These are phyloP conservation scores for Tylochromis polylepis DNA, from an alignment of 2,113 vertebrate genomes.

Conservation along the genomic window DNA sequence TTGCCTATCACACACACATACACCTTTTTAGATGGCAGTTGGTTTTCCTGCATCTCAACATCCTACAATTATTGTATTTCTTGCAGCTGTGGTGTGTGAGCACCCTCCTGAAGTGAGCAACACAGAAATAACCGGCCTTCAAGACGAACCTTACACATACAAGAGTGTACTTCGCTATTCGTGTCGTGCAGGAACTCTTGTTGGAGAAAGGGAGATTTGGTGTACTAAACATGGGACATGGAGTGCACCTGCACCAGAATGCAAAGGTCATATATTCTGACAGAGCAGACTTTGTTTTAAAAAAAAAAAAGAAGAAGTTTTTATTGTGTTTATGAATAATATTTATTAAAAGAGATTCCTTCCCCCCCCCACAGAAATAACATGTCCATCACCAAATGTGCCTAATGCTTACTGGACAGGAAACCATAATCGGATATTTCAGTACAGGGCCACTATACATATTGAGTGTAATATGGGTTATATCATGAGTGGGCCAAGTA, in stretches of 20 bases:
- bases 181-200: slow-evolving; percentile 40
- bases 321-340: not conserved
- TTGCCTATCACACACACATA: not conserved
- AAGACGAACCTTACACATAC: slow-evolving; percentile 15
- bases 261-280: slow-evolving; percentile 47
- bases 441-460: not conserved
- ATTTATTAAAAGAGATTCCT: not conserved
- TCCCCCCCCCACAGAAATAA: not conserved
- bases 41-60: not conserved
- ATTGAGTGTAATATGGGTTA: slow-evolving; percentile 11
- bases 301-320: not conserved
- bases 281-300: not conserved
- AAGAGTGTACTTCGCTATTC: slow-evolving; percentile 30
- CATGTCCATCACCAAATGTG: slow-evolving; percentile 41
- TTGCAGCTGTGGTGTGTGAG: slow-evolving; percentile 53
- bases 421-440: not conserved
- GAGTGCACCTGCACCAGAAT: slow-evolving; percentile 55
- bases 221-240: slow-evolving; percentile 66
- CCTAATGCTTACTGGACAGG: slow-evolving; percentile 6
- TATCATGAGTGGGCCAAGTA: not conserved
- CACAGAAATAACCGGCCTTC: not conserved
- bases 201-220: slow-evolving; percentile 46
- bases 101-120: slow-evolving; percentile 20
- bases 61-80: not conserved
- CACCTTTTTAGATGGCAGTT: not conserved